Percentiles rank a stretch among this genome's conserved stretches.
Evolutionary conservation across 2,797 vertebrate genomes (phyloP).

Genomic region (Allobates femoralis): DNA sequence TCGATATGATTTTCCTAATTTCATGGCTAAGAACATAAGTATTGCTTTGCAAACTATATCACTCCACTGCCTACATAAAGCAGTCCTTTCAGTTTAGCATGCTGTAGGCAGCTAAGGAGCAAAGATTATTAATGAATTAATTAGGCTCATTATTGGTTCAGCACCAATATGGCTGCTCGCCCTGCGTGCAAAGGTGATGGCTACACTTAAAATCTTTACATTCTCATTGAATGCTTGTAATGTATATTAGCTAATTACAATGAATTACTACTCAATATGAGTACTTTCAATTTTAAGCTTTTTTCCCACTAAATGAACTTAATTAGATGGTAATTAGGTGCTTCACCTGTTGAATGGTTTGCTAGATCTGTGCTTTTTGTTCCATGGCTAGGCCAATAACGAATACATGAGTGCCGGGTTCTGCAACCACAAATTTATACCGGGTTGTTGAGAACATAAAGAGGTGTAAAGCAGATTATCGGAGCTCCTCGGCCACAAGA

Average conservation of each 20-base stretch:
- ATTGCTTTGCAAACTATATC: not conserved
- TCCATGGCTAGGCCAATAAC: not conserved
- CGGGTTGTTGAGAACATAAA: constrained; percentile 1
- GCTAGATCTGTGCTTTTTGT: not conserved
- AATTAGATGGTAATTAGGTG: constrained; percentile 21
- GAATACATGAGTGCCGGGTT: not conserved
- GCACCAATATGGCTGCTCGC: not conserved
- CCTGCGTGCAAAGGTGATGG: not conserved
- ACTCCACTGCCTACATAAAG: not conserved
- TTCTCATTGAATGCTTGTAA: not conserved
- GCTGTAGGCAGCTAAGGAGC: not conserved
- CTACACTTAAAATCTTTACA: constrained; percentile 8
- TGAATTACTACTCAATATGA: constrained; percentile 15
- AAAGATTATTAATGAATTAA: constrained; percentile 18
- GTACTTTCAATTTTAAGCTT: constrained; percentile 17
- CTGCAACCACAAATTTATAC: constrained; percentile 1
- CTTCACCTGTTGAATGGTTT: constrained; percentile 10
- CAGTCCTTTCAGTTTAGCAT: not conserved
- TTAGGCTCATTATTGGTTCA: constrained; percentile 7
- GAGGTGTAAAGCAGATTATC: constrained; percentile 27
- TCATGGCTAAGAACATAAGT: not conserved
- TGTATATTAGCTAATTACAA: constrained; percentile 13
- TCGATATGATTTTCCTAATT: not conserved
- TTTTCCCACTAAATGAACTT: not conserved
- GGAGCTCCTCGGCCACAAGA: constrained; percentile 7